Conservation (phyloP, 2,113 vertebrate genomes). For the Salminus brasiliensis region DNA sequence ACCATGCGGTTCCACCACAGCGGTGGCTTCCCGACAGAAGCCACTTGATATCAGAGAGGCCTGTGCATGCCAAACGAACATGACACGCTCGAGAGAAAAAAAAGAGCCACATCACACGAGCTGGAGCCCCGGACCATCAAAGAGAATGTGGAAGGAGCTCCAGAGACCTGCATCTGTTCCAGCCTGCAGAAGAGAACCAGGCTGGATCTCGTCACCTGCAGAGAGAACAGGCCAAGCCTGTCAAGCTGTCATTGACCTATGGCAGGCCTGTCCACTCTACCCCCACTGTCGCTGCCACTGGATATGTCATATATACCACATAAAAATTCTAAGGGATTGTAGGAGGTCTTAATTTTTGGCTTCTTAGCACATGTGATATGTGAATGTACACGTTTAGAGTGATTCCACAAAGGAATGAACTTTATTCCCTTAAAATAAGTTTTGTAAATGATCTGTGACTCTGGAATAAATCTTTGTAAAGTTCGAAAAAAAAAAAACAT, state of each 20-base stretch:
- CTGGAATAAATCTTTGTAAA: too few relatives aligned
- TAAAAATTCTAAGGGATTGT: neutral
- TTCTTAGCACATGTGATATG: neutral
- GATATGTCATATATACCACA: neutral
- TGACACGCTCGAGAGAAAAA: conserved; percentile 20
- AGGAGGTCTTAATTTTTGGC: neutral
- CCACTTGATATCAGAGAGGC: conserved; percentile 58
- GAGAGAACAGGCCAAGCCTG: conserved; percentile 46
- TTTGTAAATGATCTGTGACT: too few relatives aligned
- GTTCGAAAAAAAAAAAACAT: too few relatives aligned
- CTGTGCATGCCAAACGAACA: conserved; percentile 56
- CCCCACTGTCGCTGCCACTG: conserved; percentile 25
- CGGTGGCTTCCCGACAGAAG: conserved; percentile 51
- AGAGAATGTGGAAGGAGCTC: conserved; percentile 51
- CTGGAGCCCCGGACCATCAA: conserved; percentile 60
- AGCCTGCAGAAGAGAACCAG: conserved; percentile 35
- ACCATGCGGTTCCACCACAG: conserved; percentile 53
- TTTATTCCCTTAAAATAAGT: too few relatives aligned
- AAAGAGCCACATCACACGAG: conserved; percentile 57
- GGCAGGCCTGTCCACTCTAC: conserved; percentile 36
- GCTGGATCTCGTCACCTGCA: conserved; percentile 61
- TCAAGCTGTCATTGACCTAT: conserved; percentile 59
- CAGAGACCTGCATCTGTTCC: conserved; percentile 59
- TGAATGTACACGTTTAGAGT: neutral
- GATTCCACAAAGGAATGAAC: too few relatives aligned